Evolutionary conservation across 2,113 vertebrate species (phyloP).

Genomic region (Syrrhaptes paradoxus): DNA sequence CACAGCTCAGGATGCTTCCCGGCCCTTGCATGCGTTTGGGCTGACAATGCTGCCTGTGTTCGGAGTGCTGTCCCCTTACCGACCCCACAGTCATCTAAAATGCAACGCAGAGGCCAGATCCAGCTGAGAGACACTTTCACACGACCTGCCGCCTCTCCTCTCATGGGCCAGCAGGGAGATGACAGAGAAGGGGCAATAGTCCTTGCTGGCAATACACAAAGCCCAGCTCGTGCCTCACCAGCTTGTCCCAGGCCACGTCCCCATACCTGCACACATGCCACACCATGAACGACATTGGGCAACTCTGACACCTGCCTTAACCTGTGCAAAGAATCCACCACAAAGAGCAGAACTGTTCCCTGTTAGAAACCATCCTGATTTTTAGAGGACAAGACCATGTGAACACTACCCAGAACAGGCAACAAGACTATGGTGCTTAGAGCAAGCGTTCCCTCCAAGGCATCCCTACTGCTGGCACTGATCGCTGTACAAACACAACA

Average conservation of each 20-base stretch:
- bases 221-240: neutral
- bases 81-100: neutral
- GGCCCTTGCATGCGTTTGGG: neutral
- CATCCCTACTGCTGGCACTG: neutral
- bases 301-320: neutral
- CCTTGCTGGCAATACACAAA: neutral
- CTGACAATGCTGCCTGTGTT: neutral
- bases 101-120: neutral
- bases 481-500: neutral
- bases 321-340: neutral
- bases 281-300: accelerated
- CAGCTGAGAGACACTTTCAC: neutral
- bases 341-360: neutral
- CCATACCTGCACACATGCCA: neutral
- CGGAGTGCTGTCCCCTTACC: neutral
- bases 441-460: neutral
- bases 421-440: neutral
- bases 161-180: accelerated
- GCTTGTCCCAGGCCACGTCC: accelerated
- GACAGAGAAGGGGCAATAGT: neutral
- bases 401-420: neutral
- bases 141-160: accelerated
- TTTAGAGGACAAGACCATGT: neutral
- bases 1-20: neutral
- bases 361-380: neutral